Conservation (phyloP, 2,797 vertebrate genomes). For the Lindbergichthys nudifrons region DNA sequence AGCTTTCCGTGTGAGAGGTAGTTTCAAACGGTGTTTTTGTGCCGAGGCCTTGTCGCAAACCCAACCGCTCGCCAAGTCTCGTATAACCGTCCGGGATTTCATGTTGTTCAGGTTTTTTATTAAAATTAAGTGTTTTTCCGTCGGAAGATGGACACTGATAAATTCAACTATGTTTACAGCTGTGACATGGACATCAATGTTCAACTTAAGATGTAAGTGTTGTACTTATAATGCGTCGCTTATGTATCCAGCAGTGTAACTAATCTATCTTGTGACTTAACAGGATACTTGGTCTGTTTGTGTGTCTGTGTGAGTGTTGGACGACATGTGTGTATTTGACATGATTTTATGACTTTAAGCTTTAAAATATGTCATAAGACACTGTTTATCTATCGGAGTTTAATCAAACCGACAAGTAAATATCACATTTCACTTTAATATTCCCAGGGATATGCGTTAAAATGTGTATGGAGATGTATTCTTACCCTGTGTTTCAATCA, state of each 20-base stretch:
- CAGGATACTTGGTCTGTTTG: conserved; percentile 33
- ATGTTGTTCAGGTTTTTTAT: conserved; percentile 58
- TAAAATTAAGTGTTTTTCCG: conserved; percentile 45
- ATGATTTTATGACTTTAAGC: not conserved
- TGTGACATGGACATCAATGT: conserved; percentile 98
- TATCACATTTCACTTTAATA: no score
- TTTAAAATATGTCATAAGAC: not conserved
- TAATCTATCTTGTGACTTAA: conserved; percentile 59
- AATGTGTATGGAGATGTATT: no score
- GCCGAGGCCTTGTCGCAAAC: conserved; percentile 72
- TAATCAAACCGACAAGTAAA: not conserved
- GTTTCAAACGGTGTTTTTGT: conserved; percentile 29
- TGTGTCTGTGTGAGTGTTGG: not conserved
- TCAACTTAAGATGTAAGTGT: conserved; percentile 96
- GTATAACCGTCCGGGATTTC: conserved; percentile 56
- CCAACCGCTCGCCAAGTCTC: conserved; percentile 52
- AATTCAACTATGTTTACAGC: conserved; percentile 95
- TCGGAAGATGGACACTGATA: conserved; percentile 90
- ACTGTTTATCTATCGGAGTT: no score
- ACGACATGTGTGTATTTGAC: not conserved
- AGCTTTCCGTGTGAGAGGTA: not conserved
- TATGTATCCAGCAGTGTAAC: conserved; percentile 15
- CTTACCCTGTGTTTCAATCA: no score
- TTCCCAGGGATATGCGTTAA: not conserved
- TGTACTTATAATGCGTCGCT: not conserved